Evolutionary conservation across 2,113 vertebrate species (phyloP), one percentile per base, ranked within the genome.

Genomic region (Paedocypris sp.): DNA sequence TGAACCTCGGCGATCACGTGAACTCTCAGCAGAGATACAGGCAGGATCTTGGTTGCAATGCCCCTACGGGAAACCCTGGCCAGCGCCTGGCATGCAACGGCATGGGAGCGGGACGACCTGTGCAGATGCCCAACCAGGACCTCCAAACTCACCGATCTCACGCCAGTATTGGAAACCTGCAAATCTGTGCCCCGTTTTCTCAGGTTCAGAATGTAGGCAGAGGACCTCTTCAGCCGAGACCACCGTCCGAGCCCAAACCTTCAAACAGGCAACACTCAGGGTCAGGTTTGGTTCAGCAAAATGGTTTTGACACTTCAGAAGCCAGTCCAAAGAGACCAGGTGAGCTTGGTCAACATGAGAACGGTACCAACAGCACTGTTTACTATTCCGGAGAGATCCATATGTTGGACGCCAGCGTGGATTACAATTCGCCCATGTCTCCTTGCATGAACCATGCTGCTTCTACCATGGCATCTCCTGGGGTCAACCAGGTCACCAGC

Each of bases 401-500:
- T 66, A 88, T 94, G 89, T 92, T 91, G 0, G 86, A 94, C 48
- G 86, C 85, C 62, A 75, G 80, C 12, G 75, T 76, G n/a, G 66
- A 68, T 73, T 83, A 87, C 0, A 82, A 82, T 19, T 75, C 67
- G 18, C 82, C 81, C 0, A 28, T 75, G 3, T 85, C 92, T 31
- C 79, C 80, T 43, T 86, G 80, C 64, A 73, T 74, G 45, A 60
- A 49, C 6, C 85, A 81, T 51, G 75, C 70, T 59, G 80, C 78
- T 31, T 72, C 83, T n/a, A 69, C 84, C 60, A 82, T 93, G 83
- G 83, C 90, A 9, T 99, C 94, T 1, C 94, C 94, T 0, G 92
- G 91, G 20, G 75, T 86, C 4, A 91, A 96, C 80, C 94, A 97
- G 68, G 95, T 99, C 52, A 92, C 93, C 66, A 98, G 94, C 75